phyloP scores from a whole-genome alignment of 1,140 invertebrate genomes.

The Gryon sp. region DNA sequence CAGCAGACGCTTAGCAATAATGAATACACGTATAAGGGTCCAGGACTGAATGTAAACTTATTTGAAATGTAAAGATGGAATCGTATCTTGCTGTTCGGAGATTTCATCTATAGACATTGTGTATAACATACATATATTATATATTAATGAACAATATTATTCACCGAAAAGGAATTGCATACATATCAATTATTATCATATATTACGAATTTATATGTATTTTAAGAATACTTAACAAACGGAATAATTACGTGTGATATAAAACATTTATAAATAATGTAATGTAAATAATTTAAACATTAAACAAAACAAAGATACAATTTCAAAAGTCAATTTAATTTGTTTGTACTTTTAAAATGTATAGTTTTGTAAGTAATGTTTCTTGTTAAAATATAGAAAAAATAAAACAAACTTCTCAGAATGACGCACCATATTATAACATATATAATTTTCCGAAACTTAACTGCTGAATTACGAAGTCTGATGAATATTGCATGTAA shows the following conservation, averaged over 20 bases:
- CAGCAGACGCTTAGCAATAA: slow-evolving; percentile 74
- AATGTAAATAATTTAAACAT: no score
- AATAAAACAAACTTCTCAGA: no score
- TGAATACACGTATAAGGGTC: slow-evolving; percentile 76
- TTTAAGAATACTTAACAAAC: neutral
- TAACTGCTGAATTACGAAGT: no score
- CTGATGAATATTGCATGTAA: slow-evolving; percentile 6
- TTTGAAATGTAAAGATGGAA: slow-evolving; percentile 77
- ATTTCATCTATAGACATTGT: slow-evolving; percentile 70
- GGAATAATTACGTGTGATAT: no score
- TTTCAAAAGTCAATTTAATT: no score
- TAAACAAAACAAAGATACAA: no score
- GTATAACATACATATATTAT: slow-evolving; percentile 73
- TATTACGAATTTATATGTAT: slow-evolving; percentile 17
- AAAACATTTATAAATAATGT: no score
- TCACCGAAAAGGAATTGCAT: slow-evolving; percentile 51
- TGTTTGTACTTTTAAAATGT: no score
- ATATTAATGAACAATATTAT: slow-evolving; percentile 67
- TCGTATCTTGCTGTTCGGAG: slow-evolving; percentile 61
- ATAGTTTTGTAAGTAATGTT: no score
- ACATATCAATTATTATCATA: slow-evolving; percentile 23
- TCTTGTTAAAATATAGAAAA: no score
- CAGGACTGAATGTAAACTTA: slow-evolving; percentile 72
- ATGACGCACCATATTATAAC: no score
- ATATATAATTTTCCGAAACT: no score